Base-by-base conservation (phyloP, 2,888 invertebrate genomes). In the Diadromus collaris region DNA sequence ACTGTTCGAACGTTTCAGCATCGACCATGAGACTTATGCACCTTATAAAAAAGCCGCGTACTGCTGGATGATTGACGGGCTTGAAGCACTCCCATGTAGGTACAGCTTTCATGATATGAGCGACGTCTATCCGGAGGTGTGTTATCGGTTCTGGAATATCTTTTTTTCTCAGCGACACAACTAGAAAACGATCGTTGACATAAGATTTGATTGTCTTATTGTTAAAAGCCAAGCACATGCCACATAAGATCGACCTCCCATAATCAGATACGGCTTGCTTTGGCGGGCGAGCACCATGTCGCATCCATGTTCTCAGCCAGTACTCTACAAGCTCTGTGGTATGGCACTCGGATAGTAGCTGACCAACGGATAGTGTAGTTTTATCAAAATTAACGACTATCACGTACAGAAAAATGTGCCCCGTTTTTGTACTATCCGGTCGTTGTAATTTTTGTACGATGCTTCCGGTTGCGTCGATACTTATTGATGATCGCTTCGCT, bases 191-290 rank as follows among this genome's bases (percentile, higher is more conserved):
- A 16, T 44, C 44, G 10, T 48, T 56, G 6, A 82, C 48, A 38
- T 79, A 83, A 13, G 48, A 24, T 34, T 68, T 76, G 21, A 81
- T 34, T 1, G 70, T 64, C 27, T 58, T 29, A 19, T 81, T 69
- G 61, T 83, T 82, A 44, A 82, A 81, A 16, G 82, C 79, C 13
- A 81, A 68, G 34, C 69, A 75, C 24, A 79, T 58, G 6, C 76
- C 78, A 34, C 38, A 69, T 46, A 82, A 46, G 6, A 83, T 48
- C 5, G 81, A 76, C 64, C 58, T 60, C 1, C 76, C 81, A 21
- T 72, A 72, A 56, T 82, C 76, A 16, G 69, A 64, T 2, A 76
- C 61, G 10, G 70, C 69, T 34, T 79, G 68, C 41, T 63, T 75
- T 2, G 79, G 79, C 13, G 46, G 69, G 5, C 38, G 68, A 21